Conservation (phyloP, 2,113 vertebrate genomes). For the Hippocampus guttulatus region DNA sequence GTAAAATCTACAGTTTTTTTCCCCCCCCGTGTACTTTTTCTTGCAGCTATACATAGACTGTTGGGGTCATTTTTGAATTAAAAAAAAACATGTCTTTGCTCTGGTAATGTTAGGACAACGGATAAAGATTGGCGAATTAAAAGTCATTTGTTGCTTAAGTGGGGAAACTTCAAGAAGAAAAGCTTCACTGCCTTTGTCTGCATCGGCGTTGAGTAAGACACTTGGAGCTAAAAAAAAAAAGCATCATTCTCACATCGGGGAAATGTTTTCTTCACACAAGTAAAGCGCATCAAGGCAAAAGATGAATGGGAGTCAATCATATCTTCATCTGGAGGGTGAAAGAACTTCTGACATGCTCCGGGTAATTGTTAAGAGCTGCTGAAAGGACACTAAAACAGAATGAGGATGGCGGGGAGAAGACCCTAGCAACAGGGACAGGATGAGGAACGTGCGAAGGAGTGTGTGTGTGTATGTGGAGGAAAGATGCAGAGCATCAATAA, state of each 20-base stretch:
- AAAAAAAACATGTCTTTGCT: too few relatives aligned
- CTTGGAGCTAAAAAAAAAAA: conserved; percentile 4
- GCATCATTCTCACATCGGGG: background rate
- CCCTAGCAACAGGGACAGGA: conserved; percentile 76
- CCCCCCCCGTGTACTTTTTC: too few relatives aligned
- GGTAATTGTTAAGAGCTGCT: conserved; percentile 47
- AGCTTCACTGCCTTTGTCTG: too few relatives aligned
- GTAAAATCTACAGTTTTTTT: too few relatives aligned
- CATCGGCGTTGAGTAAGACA: background rate
- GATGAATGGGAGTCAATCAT: background rate
- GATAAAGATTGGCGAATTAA: too few relatives aligned
- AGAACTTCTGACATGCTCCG: background rate
- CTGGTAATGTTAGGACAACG: too few relatives aligned
- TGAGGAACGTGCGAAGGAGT: conserved; percentile 60
- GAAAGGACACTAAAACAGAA: conserved; percentile 50
- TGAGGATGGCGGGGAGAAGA: conserved; percentile 53
- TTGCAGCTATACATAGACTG: too few relatives aligned
- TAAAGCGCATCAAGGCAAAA: too few relatives aligned
- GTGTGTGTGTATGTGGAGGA: conserved; percentile 55
- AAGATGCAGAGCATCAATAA: conserved; percentile 79
- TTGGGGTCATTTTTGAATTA: too few relatives aligned
- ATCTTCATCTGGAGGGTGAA: background rate
- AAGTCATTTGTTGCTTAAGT: too few relatives aligned
- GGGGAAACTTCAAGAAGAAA: too few relatives aligned
- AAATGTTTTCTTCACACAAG: background rate